Conservation (phyloP, 2,797 vertebrate species). For the Coregonus sp. region DNA sequence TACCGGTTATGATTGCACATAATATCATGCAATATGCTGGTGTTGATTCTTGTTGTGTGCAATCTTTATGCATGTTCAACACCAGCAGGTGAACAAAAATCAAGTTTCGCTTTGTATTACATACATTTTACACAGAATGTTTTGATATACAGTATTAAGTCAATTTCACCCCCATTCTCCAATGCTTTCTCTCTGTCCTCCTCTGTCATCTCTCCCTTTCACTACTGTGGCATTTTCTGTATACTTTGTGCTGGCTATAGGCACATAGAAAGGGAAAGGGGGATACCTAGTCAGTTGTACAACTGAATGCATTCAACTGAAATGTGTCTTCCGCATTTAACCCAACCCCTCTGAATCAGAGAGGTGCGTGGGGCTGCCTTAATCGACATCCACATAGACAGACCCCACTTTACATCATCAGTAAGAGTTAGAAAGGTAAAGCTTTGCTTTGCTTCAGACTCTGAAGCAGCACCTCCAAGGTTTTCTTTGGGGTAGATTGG, state of each 20-base stretch:
- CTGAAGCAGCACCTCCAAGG: conserved; percentile 52
- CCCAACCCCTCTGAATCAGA: too few species aligned
- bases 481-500: conserved; percentile 61
- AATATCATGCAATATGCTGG: background rate
- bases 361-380: too few species aligned
- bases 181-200: background rate
- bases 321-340: too few species aligned
- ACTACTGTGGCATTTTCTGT: background rate
- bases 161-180: too few species aligned
- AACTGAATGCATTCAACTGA: too few species aligned
- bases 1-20: background rate
- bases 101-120: background rate
- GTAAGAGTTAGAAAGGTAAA: conserved; percentile 31
- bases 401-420: background rate
- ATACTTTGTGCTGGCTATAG: background rate
- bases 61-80: background rate
- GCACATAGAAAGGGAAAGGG: background rate
- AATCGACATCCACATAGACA: background rate
- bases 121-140: background rate
- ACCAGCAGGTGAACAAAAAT: background rate
- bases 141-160: too few species aligned
- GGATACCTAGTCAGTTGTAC: too few species aligned
- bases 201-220: background rate
- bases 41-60: background rate
- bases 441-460: conserved; percentile 5